Base-by-base conservation (phyloP, 2,113 vertebrate species). In the Melanotaenia duboulayi region DNA sequence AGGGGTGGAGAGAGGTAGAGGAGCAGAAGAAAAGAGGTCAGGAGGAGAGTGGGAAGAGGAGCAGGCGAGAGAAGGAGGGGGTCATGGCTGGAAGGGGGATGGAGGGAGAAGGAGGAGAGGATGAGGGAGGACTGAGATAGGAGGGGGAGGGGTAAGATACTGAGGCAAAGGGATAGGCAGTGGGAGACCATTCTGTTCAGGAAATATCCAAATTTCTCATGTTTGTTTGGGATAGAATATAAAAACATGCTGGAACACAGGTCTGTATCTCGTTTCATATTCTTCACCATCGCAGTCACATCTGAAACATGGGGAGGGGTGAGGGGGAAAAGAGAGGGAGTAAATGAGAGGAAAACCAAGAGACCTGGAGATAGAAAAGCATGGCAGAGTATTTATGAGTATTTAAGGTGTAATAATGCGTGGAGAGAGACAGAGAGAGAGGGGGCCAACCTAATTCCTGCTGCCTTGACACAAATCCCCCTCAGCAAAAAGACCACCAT, bases 381-480 rank as follows among this genome's bases (percentile, higher is more conserved):
- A 42, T 66, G 65, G 46, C 68, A 57, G 42, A 69, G 78, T 80
- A 76, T 90, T 89, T 90, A 85, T 82, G 89, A 77, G 85, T 86
- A 87, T 42, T 42, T 83, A 23, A 56, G 54, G 87, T 78, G 88
- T 80, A 70, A 90, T 88, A 80, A 88, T 88, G 90, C 65, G 46
- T 48, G 20, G 62, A 86, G 81, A 23, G 62, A 86, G 81, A 67
- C 39, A 54, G 28, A 28, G 28, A 28, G 28, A 28, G 28, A 28
- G 28, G 82, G 84, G 85, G 78, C 78, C 74, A 78, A 84, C 78
- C 82, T 84, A 84, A 92, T 87, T 91, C 74, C 66, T 60, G 65
- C 63, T 9, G 13, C 61, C 17, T 78, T 61, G 35, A 74, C 82
- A 84, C 81, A 86, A 77, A 87, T 81, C 84, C 75, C 77, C 78